A percentile compares a stretch with the other conserved stretches of the same genome.
These are phyloP conservation scores for Carposina sasakii DNA, from an alignment of 1,140 invertebrate genomes.

Conservation along the genomic window DNA sequence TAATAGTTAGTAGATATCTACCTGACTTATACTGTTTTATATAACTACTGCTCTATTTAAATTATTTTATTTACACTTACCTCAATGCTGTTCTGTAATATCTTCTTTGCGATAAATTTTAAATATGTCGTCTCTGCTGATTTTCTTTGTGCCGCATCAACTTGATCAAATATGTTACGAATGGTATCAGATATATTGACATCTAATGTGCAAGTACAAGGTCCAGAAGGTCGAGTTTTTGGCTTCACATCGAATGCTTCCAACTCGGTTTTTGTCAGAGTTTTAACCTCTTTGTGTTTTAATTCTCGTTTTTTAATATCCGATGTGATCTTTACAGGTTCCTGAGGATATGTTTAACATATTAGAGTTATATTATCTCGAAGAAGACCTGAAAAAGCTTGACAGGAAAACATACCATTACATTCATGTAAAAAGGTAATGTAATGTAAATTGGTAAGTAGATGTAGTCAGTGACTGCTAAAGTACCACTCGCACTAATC, in stretches of 20 bases:
- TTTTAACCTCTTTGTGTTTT: constrained; percentile 34
- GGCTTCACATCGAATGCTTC: constrained; percentile 55
- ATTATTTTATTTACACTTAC: too few species aligned
- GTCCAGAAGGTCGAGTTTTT: constrained; percentile 34
- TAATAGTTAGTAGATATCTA: too few species aligned
- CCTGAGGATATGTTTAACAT: constrained; percentile 25
- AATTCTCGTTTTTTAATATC: constrained; percentile 35
- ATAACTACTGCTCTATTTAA: too few species aligned
- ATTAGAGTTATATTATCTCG: constrained; percentile 7
- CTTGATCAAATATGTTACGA: constrained; percentile 61
- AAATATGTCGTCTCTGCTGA: constrained; percentile 52
- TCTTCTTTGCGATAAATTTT: constrained; percentile 57
- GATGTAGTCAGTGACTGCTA: too few species aligned
- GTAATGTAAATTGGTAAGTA: too few species aligned
- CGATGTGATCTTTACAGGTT: constrained; percentile 31
- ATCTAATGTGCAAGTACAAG: constrained; percentile 57
- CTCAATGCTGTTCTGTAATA: constrained; percentile 43
- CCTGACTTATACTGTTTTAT: too few species aligned
- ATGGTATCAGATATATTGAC: constrained; percentile 57
- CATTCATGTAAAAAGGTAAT: too few species aligned
- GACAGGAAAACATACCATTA: too few species aligned
- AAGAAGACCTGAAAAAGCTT: too few species aligned
- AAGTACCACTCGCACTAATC: too few species aligned
- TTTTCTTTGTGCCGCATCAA: constrained; percentile 52
- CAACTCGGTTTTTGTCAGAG: constrained; percentile 53